Conservation (phyloP, 2,113 vertebrate genomes). For the Forbesichthys agassizii region DNA sequence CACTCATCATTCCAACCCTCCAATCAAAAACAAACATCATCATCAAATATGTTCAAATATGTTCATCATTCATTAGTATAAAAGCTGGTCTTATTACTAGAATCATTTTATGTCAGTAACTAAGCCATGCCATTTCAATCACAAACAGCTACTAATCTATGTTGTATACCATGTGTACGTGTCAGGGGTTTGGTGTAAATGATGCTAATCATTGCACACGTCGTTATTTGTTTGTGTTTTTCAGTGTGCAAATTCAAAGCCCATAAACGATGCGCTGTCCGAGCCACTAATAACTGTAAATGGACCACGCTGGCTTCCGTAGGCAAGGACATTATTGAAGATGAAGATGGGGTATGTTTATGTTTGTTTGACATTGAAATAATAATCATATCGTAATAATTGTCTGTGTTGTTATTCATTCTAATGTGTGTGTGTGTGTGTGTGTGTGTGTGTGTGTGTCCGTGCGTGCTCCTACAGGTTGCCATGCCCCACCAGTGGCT, state of each 20-base stretch:
- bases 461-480: slow-evolving; percentile 73
- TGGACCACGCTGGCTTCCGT: slow-evolving; percentile 97
- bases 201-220: neutral
- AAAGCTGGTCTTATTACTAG: no score
- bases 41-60: no score
- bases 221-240: slow-evolving; percentile 49
- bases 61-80: no score
- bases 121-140: no score
- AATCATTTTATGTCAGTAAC: no score
- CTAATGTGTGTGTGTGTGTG: neutral
- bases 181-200: no score
- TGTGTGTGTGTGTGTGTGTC: slow-evolving; percentile 1
- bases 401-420: neutral
- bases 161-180: no score
- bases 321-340: slow-evolving; percentile 96
- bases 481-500: slow-evolving; percentile 99
- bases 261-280: slow-evolving; percentile 96
- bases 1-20: no score
- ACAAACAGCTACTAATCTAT: no score
- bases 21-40: no score
- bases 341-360: slow-evolving; percentile 91
- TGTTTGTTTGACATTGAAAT: slow-evolving; percentile 7
- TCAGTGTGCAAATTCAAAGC: slow-evolving; percentile 98
- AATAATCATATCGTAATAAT: neutral
- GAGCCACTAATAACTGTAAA: slow-evolving; percentile 97